A percentile compares a stretch with the other conserved stretches of the same genome.
phyloP scores from a whole-genome alignment of 2,888 invertebrate genomes.

The Magallana nippona region DNA sequence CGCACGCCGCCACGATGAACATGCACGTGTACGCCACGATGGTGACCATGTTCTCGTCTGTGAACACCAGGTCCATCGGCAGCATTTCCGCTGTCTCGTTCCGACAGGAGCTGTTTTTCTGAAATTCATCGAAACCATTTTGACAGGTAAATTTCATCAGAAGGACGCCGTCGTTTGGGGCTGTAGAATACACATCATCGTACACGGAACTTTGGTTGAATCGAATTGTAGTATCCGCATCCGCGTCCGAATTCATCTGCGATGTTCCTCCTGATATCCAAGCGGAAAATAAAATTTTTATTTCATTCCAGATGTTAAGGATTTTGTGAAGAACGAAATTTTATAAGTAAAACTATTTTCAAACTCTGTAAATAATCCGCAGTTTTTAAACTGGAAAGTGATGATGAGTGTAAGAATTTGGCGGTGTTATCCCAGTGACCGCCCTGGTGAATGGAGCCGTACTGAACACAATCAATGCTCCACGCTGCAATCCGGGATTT shows the following conservation, averaged over 20 bases:
- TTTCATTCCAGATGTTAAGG: not conserved
- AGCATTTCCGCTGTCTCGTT: conserved; percentile 4
- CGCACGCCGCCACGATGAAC: conserved; percentile 87
- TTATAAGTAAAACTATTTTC: no score
- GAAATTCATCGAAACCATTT: conserved; percentile 7
- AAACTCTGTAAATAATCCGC: no score
- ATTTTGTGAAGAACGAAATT: not conserved
- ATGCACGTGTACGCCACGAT: conserved; percentile 88
- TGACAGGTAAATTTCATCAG: conserved; percentile 22
- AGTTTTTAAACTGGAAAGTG: not conserved
- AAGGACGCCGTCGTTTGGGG: conserved; percentile 2
- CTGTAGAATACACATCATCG: not conserved
- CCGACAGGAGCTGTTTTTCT: not conserved
- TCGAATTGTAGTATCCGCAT: conserved; percentile 5
- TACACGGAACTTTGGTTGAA: not conserved
- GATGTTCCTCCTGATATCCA: not conserved
- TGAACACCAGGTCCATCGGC: conserved; percentile 46
- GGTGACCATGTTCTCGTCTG: conserved; percentile 75
- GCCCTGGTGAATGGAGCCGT: not conserved
- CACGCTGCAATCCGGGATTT: not conserved
- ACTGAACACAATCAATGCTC: not conserved
- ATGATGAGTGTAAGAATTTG: no score
- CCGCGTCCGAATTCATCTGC: conserved; percentile 3
- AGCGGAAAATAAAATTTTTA: not conserved
- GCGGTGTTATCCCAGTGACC: no score